These are phyloP conservation scores for Fundulus diaphanus DNA, from an alignment of 2,797 vertebrate species.

Conservation along the genomic window DNA sequence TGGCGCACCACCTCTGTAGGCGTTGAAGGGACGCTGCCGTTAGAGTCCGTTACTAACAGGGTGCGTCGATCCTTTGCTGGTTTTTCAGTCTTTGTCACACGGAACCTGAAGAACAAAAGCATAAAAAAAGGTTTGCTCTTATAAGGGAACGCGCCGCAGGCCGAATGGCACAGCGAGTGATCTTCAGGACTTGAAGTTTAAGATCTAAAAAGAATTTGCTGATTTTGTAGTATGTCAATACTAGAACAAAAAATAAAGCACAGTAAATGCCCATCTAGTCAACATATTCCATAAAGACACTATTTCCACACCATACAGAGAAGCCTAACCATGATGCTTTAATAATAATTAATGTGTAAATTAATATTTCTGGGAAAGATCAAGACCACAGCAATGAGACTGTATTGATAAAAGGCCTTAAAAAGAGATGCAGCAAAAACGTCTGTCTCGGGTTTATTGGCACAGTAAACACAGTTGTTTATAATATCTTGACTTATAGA, in stretches of 20 bases:
- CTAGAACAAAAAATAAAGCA: neutral
- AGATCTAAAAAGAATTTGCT: neutral
- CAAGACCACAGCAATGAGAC: too few species aligned
- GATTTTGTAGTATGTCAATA: neutral
- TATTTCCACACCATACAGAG: too few species aligned
- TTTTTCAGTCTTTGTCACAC: constrained; percentile 94
- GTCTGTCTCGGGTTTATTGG: too few species aligned
- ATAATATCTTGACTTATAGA: too few species aligned
- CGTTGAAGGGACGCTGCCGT: constrained; percentile 77
- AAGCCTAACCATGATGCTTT: too few species aligned
- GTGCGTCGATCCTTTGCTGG: constrained; percentile 82
- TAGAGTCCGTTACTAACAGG: constrained; percentile 80
- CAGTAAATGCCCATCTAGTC: too few species aligned
- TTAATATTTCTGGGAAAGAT: too few species aligned
- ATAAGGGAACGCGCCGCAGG: neutral
- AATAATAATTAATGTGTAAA: too few species aligned
- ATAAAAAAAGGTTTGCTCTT: neutral
- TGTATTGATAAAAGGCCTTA: too few species aligned
- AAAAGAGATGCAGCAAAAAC: too few species aligned
- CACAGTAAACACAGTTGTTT: too few species aligned
- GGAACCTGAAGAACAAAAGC: constrained; percentile 82
- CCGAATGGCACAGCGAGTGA: neutral
- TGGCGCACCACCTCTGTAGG: constrained; percentile 69
- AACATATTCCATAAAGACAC: too few species aligned
- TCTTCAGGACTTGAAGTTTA: neutral